A percentile compares a stretch with the other conserved stretches of the same genome.
Conservation (phyloP, 2,113 vertebrate genomes). For the Porphyrio hochstetteri region DNA sequence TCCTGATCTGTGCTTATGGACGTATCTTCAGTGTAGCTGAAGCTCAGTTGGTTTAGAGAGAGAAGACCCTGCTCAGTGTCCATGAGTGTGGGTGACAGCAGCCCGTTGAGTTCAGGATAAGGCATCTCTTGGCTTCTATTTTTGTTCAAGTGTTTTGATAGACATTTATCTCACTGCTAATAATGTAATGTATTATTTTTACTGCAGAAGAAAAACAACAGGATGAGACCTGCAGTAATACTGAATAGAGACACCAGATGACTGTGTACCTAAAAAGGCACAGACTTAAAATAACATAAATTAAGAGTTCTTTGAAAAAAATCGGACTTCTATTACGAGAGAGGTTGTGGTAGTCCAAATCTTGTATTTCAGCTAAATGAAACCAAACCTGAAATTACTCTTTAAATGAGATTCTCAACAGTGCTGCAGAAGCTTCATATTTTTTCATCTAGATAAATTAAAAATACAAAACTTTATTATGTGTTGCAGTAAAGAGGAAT, state of each 20-base stretch:
- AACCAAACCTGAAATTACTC: neutral
- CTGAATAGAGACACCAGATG: neutral
- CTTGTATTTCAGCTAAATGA: neutral
- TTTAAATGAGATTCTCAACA: neutral
- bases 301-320: neutral
- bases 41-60: neutral
- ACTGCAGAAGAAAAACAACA: neutral
- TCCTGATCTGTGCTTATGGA: neutral
- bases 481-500: slow-evolving; percentile 9
- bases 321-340: neutral
- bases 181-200: neutral
- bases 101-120: neutral
- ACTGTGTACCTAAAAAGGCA: neutral
- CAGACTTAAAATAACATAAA: neutral
- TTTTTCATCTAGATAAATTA: slow-evolving; percentile 30
- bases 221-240: neutral
- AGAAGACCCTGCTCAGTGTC: neutral
- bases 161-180: neutral
- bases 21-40: neutral
- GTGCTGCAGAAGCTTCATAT: neutral
- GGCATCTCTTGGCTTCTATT: neutral
- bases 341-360: neutral
- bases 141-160: neutral
- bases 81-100: neutral
- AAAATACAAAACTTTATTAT: slow-evolving; percentile 26